Evolutionary conservation across 2,113 vertebrate genomes (phyloP), one percentile per base, ranked within the genome.

Genomic region (Octodon degus): DNA sequence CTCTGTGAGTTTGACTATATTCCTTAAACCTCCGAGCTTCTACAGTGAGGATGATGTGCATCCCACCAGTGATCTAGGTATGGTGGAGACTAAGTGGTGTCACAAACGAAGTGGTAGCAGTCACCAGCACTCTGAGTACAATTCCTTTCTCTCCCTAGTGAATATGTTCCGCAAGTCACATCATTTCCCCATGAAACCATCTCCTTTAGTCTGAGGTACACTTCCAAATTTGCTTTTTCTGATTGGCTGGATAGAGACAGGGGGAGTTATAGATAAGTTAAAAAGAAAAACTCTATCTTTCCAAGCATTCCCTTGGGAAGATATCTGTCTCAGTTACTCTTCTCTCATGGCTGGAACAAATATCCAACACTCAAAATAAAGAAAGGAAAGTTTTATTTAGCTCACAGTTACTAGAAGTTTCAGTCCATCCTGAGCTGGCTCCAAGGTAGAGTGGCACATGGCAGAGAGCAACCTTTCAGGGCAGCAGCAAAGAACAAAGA

Each of bases 221-320:
- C 32, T 76, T 94, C 50, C 67, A 88, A 82, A 85, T 25, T 93
- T 87, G 55, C 16, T n/a, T 87, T 70, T 92, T 81, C 72, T 55
- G 82, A 40, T 55, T 47, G 34, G 70, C 53, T 40, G 30, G 55
- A 40, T 30, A 47, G 8, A 53, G 37, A 77, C 6, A 32, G 1
- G 43, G 74, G 40, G 14, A 70, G 72, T 30, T 60, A 25, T 3
- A 65, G 47, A 17, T 5, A 19, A 50, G 43, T 43, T 43, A 37
- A 40, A 79, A 81, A 67, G 79, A 37, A 82, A 70, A 67, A 47
- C 14, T 5, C 55, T 53, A 30, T 0, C n/a, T 50, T 76, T 30
- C 43, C 13, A 27, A 60, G 37, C 37, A 80, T 17, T 40, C 32
- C 34, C 40, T 34, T 86, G 86, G 68, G 1, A 80, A 80, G 34